Evolutionary conservation across 2,888 invertebrate species (phyloP).

Genomic region (Zygaena filipendulae): DNA sequence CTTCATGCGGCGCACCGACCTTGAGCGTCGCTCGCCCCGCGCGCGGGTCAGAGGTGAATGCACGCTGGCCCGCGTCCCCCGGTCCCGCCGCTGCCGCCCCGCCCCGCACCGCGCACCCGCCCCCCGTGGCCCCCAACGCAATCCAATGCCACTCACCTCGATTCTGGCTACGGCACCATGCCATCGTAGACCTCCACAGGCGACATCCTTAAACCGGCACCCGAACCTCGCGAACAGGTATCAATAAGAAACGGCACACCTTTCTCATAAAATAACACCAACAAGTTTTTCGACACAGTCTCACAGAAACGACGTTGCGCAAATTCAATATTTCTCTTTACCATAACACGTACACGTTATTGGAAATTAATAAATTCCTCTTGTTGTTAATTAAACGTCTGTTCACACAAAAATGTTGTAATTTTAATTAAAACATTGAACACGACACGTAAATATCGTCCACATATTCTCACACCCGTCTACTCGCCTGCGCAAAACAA

Average conservation of each 20-base stretch:
- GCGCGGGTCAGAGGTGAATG: conserved; percentile 68
- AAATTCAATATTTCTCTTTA: conserved; percentile 37
- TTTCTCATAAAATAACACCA: conserved; percentile 66
- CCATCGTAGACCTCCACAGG: conserved; percentile 21
- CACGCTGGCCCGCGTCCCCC: conserved; percentile 34
- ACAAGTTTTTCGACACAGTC: conserved; percentile 67
- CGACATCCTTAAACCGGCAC: conserved; percentile 24
- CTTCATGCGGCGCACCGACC: conserved; percentile 68
- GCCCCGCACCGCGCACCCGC: conserved; percentile 22
- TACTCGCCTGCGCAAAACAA: conserved; percentile 66
- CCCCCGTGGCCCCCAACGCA: conserved; percentile 31
- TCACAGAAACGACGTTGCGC: conserved; percentile 53
- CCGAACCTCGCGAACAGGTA: conserved; percentile 55
- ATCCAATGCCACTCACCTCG: conserved; percentile 48
- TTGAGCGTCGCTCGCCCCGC: conserved; percentile 61
- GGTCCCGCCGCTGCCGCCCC: conserved; percentile 24
- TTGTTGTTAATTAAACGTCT: conserved; percentile 27
- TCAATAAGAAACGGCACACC: conserved; percentile 59
- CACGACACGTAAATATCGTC: conserved; percentile 38
- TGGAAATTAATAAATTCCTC: conserved; percentile 35
- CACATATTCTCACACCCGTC: conserved; percentile 26
- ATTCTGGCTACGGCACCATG: conserved; percentile 38
- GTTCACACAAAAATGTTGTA: conserved; percentile 47
- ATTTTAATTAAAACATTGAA: conserved; percentile 52
- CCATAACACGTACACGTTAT: conserved; percentile 39